Evolutionary conservation across 92 coral and sea anemone species (phyloP).

Genomic region (Bergia puertoricense): DNA sequence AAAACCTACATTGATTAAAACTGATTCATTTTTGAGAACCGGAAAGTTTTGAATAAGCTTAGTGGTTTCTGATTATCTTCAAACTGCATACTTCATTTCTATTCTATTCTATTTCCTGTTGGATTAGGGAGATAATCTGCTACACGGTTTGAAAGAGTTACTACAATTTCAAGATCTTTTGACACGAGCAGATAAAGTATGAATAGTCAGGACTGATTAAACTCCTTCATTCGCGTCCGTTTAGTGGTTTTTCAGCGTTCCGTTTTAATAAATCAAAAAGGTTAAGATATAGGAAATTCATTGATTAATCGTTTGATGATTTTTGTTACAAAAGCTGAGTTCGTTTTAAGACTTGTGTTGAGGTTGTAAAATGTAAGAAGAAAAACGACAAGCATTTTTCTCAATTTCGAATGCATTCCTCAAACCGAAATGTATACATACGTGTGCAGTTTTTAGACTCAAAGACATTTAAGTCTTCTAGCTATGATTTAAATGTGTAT

Average conservation of each 20-base stretch:
- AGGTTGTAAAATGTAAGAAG: not conserved
- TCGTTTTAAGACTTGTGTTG: not conserved
- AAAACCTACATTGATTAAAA: conserved; percentile 24
- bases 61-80: conserved; percentile 14
- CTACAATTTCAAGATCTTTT: not conserved
- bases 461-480: not conserved
- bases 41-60: conserved; percentile 18
- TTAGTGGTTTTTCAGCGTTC: not conserved
- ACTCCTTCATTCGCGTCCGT: conserved; percentile 1
- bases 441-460: not conserved
- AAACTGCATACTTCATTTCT: not conserved
- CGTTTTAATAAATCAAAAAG: not conserved
- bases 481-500: too few relatives aligned
- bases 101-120: not conserved
- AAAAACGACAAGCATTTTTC: not conserved
- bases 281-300: not conserved
- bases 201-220: not conserved
- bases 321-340: too few relatives aligned
- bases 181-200: not conserved
- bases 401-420: not conserved
- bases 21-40: conserved; percentile 18
- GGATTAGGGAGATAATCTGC: not conserved
- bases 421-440: not conserved
- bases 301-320: not conserved
- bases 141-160: not conserved